Percentiles rank a stretch among this genome's conserved stretches.
phyloP scores from a whole-genome alignment of 2,113 vertebrate genomes.

The Siniperca knerii region DNA sequence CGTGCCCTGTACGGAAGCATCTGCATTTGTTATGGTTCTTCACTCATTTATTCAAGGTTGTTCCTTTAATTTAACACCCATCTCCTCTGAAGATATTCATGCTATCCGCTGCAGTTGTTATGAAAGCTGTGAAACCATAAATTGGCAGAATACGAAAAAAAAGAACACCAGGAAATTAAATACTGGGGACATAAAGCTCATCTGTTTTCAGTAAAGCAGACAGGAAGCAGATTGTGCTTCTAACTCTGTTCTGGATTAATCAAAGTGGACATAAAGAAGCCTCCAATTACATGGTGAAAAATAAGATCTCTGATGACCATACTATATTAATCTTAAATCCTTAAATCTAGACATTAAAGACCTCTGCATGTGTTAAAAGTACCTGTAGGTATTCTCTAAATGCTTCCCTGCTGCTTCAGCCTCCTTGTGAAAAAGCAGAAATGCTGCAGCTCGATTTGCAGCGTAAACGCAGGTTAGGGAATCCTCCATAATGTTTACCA shows the following conservation, averaged over 20 bases:
- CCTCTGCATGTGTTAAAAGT: background rate
- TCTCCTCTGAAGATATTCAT: background rate
- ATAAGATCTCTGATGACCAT: background rate
- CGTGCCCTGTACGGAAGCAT: background rate
- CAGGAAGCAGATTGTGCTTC: slow-evolving; percentile 46
- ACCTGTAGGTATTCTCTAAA: background rate
- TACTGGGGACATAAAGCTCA: slow-evolving; percentile 37
- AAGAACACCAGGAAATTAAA: slow-evolving; percentile 43
- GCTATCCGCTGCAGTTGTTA: background rate
- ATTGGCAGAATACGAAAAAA: background rate
- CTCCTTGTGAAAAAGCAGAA: background rate
- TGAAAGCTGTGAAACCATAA: slow-evolving; percentile 31
- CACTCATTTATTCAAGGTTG: background rate
- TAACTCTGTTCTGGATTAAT: slow-evolving; percentile 19
- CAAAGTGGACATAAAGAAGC: slow-evolving; percentile 30
- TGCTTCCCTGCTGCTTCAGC: background rate
- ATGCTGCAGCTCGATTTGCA: slow-evolving; percentile 8
- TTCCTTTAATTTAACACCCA: background rate
- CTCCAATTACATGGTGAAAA: background rate
- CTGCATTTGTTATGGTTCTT: background rate
- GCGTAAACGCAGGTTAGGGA: slow-evolving; percentile 55
- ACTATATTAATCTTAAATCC: background rate
- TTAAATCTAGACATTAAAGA: background rate
- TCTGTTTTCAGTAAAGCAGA: slow-evolving; percentile 32
- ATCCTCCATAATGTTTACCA: slow-evolving; percentile 63